Evolutionary conservation across 2,797 vertebrate species (phyloP), one percentile per base, ranked within the genome.

Genomic region (Malacoctenus gilli): DNA sequence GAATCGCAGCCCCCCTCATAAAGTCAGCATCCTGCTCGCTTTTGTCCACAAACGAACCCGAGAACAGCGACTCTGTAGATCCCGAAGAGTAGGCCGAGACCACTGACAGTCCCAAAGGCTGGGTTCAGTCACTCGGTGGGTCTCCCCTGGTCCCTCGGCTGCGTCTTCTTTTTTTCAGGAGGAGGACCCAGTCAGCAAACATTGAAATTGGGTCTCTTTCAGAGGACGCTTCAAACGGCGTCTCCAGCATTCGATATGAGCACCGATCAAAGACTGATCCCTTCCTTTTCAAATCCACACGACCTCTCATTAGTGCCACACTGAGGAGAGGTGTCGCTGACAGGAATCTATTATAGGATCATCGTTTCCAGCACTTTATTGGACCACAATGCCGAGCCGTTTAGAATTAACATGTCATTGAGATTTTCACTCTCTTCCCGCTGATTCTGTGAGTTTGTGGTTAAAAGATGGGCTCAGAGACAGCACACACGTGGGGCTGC

Each of bases 261-360:
- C 44, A 34, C 34, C 39, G 67, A 80, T 87, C 71, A 82, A 84
- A 82, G 72, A 54, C 44, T 2, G 38, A 59, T 47, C 40, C 30
- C 34, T 58, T 64, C 37, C 39, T 66, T 67, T 73, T 79, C 40
- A 71, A 59, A 74, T 60, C 66, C 72, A 58, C 77, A 66, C 4
- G 38, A 63, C 54, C 54, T 76, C 78, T 80, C 59, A 79, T 80
- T 78, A 80, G 50, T 20, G 25, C 53, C 66, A 63, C 49, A 51
- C 50, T 12, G 31, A 21, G 22, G 62, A 46, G 55, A 52, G 9
- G 37, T 41, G 47, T 32, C 18, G 61, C 68, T 15, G 53, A 60
- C 53, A 47, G 59, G n/a, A 52, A 30, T 43, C 14, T 47, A 32
- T 57, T 25, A 42, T 13, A 25, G 9, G 15, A 15, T 43, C 36